Base-by-base conservation (phyloP, 1,140 invertebrate genomes). In the Euschistus heros region DNA sequence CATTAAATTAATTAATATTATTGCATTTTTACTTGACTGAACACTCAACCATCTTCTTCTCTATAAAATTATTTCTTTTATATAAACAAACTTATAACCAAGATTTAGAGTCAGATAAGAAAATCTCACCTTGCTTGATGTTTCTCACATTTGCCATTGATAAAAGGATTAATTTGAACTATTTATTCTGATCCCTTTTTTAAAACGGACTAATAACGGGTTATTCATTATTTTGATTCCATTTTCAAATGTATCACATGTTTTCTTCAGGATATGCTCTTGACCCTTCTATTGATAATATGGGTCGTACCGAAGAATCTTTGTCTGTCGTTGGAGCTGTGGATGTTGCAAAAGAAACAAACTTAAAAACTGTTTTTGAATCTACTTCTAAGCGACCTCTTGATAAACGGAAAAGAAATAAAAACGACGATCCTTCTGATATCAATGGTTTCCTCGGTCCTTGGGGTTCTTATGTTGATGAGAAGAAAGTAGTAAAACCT, bases 381-480 rank as follows among this genome's bases (percentile, higher is more conserved):
- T 82, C 78, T 37, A 85, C 86, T 22, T 84, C 84, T 54, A 80
- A 85, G 70, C 78, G 84, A 73, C 82, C 83, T 52, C 77, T 86
- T 4, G 88, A 94, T 72, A 96, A 93, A 74, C 83, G 95, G 73
- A 98, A 98, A 78, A 80, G 94, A 70, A 82, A 86, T 52, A 89
- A 85, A 75, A 99, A 99, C 80, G 84, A 89, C 70, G 84, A 98
- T 76, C 85, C 97, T 0, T 78, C 82, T 33, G 97, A 99, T 79
- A 84, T 99, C 66, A 92, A 92, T 66, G 95, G 94, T 8, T 98
- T 96, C 75, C 77, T 95, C 2, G 97, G 97, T 0, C 97, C 97
- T 0, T 99, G 97, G 97, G 96, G 92, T 64, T 88, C 89, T 64
- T 99, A 85, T 79, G 81, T 86, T 17, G 92, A 97, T 78, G 96